Evolutionary conservation across 2,113 vertebrate species (phyloP), one percentile per base, ranked within the genome.

Genomic region (Coracopsis vasa): DNA sequence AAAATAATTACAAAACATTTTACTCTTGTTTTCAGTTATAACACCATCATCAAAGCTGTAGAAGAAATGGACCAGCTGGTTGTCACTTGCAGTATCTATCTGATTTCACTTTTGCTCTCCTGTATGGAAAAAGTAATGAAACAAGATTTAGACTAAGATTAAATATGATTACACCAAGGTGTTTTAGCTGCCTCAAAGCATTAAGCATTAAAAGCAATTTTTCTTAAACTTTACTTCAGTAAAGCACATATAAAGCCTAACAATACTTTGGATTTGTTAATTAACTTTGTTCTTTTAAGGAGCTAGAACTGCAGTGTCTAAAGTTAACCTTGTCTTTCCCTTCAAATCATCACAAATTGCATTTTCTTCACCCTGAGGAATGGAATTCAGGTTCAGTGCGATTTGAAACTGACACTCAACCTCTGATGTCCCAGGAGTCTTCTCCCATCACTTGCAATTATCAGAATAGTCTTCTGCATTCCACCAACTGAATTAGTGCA

Each of bases 91-190:
- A 99, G 97, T 99, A 99, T 97, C 99, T 96, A 94, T 99, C 99
- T 2, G 99, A 99, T 98, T 99, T 99, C 99, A 99, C 98, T 98
- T 99, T 99, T 93, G 99, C 98, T 98, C 99, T 99, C 99, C 99
- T 99, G 88, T 56, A 97, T 77, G 92, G 92, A 60, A 91, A 53
- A 92, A 93, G 25, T 47, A 84, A 84, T 13, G 80, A 96, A 90
- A 72, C 28, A 93, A 94, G 33, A 42, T 20, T 67, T 42, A 88
- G n/a, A 39, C 91, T 90, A 92, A 93, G 65, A 77, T 14, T 31
- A 87, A 73, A 56, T 18, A 41, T 3, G 19, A 58, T 79, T 39
- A 72, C 4, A 72, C 2, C n/a, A 41, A 37, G 4, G 16, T 42
- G 29, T 72, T 80, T 78, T 37, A 82, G 25, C n/a, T 86, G 48